Evolutionary conservation across 2,797 vertebrate species (phyloP).

Genomic region (Myotis myotis): DNA sequence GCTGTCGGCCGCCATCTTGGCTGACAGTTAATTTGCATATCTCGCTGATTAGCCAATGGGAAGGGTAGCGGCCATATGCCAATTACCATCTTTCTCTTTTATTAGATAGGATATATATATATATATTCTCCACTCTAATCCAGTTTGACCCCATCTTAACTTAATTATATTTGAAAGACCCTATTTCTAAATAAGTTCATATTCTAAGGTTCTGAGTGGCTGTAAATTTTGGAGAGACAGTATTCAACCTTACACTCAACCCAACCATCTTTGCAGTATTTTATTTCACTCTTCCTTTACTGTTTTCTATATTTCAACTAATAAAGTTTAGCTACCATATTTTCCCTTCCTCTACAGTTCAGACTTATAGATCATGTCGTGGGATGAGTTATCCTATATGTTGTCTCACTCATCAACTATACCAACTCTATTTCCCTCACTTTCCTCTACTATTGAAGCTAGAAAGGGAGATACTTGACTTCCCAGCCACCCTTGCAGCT

Average conservation of each 20-base stretch:
- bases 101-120: too few relatives aligned
- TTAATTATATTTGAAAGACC: not conserved
- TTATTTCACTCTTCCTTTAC: not conserved
- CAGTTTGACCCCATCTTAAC: not conserved
- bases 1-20: too few relatives aligned
- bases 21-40: too few relatives aligned
- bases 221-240: not conserved
- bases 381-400: not conserved
- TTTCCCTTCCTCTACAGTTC: not conserved
- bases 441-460: not conserved
- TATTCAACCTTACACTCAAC: not conserved
- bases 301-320: not conserved
- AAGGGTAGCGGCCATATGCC: too few relatives aligned
- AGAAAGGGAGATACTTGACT: conserved; percentile 11
- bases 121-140: not conserved
- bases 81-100: too few relatives aligned
- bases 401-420: not conserved
- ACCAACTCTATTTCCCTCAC: not conserved
- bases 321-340: not conserved
- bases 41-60: too few relatives aligned
- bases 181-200: not conserved
- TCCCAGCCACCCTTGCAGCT: not conserved
- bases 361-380: not conserved
- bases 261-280: not conserved
- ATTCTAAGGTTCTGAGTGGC: not conserved